A percentile compares a stretch with the other conserved stretches of the same genome.
phyloP scores from a whole-genome alignment of 2,888 invertebrate genomes.

The Dichetophora obliterata region DNA sequence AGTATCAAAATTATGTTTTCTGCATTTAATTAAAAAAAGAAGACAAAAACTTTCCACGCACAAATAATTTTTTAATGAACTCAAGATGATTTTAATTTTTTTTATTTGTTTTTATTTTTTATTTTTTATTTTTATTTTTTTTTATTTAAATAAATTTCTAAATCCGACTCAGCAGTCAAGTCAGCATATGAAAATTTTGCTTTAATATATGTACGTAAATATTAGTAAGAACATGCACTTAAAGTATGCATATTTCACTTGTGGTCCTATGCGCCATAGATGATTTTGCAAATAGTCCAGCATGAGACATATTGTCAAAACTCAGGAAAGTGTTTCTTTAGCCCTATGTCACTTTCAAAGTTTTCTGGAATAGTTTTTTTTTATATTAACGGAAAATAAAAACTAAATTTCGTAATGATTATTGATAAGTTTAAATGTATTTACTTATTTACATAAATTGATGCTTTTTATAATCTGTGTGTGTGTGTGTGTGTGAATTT shows the following conservation, averaged over 20 bases:
- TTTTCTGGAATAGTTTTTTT: neutral
- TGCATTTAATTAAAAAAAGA: constrained; percentile 11
- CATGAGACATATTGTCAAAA: neutral
- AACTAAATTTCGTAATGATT: constrained; percentile 48
- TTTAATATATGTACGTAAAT: neutral
- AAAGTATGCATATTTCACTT: neutral
- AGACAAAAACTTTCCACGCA: neutral
- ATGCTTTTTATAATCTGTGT: constrained; percentile 39
- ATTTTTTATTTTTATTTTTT: neutral
- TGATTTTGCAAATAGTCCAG: neutral
- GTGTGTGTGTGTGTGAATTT: constrained; percentile 33
- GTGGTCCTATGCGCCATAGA: constrained; percentile 21
- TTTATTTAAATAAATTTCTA: constrained; percentile 9
- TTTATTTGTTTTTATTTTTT: neutral
- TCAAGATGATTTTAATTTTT: neutral
- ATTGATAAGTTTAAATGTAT: constrained; percentile 61
- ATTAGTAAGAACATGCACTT: neutral
- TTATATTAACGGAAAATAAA: constrained; percentile 8
- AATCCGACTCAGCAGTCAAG: constrained; percentile 5
- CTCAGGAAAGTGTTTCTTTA: neutral
- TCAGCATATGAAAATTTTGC: neutral
- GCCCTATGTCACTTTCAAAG: neutral
- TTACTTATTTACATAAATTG: constrained; percentile 63
- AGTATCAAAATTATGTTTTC: constrained; percentile 1
- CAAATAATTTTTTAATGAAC: neutral